Evolutionary conservation across 2,113 vertebrate species (phyloP).

Genomic region (Vimba vimba): DNA sequence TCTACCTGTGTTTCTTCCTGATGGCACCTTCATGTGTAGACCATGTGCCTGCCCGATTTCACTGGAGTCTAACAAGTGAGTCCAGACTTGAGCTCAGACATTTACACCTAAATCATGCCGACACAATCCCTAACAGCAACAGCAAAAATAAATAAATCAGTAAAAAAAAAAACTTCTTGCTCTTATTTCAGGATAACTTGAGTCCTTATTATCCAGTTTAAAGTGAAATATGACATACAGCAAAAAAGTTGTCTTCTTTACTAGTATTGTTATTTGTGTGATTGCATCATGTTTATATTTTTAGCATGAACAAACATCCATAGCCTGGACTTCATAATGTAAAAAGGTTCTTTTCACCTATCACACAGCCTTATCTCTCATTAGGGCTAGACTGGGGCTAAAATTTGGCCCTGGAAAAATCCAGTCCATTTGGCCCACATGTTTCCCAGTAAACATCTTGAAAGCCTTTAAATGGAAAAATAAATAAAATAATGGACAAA

Average conservation of each 20-base stretch:
- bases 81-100: too few relatives aligned
- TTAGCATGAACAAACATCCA: background rate
- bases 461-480: too few relatives aligned
- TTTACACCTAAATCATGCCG: background rate
- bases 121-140: background rate
- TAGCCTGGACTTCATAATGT: too few relatives aligned
- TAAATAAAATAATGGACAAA: too few relatives aligned
- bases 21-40: slow-evolving; percentile 74
- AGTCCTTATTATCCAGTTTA: background rate
- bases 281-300: background rate
- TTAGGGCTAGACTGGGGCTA: too few relatives aligned
- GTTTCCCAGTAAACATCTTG: too few relatives aligned
- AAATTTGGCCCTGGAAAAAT: too few relatives aligned
- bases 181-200: background rate
- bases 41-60: slow-evolving; percentile 91
- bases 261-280: background rate
- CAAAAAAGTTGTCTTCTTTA: background rate
- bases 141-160: background rate
- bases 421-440: too few relatives aligned
- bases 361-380: too few relatives aligned
- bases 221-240: background rate
- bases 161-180: background rate
- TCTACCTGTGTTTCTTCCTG: slow-evolving; percentile 68
- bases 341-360: too few relatives aligned
- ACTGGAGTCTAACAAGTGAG: slow-evolving; percentile 84